These are phyloP conservation scores for Brachycybe producta DNA, from an alignment of 2,888 invertebrate species.

Conservation along the genomic window DNA sequence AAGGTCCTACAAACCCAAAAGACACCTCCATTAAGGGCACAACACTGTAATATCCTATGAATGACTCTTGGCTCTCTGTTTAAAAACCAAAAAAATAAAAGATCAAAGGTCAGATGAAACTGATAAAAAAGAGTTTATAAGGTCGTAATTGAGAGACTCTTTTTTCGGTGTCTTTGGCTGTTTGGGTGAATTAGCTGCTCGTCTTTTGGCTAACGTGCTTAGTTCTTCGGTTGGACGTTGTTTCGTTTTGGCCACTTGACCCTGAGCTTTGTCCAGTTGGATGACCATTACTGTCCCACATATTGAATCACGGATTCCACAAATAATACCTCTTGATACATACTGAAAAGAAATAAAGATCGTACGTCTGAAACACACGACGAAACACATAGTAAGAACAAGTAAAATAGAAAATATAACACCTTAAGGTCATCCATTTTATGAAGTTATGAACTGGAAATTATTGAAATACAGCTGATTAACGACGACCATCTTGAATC, in stretches of 20 bases:
- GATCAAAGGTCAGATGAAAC: background rate
- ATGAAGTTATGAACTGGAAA: too few relatives aligned
- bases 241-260: background rate
- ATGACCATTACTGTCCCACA: slow-evolving; percentile 61
- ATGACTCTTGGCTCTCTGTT: slow-evolving; percentile 71
- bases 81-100: slow-evolving; percentile 24
- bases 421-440: too few relatives aligned
- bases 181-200: background rate
- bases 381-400: too few relatives aligned
- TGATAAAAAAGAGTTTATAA: background rate
- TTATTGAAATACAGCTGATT: too few relatives aligned
- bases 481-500: too few relatives aligned
- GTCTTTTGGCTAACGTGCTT: background rate
- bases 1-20: slow-evolving; percentile 63
- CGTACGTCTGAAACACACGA: too few relatives aligned
- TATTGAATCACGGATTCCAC: slow-evolving; percentile 65
- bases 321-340: slow-evolving; percentile 49
- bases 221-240: background rate
- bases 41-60: slow-evolving; percentile 68
- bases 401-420: too few relatives aligned
- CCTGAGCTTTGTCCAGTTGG: slow-evolving; percentile 46
- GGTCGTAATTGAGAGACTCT: background rate
- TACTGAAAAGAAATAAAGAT: slow-evolving; percentile 44
- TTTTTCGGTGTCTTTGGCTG: slow-evolving; percentile 7
- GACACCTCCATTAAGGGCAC: slow-evolving; percentile 71